Conservation (phyloP, 2,113 vertebrate genomes). For the Cheirogaleus medius region DNA sequence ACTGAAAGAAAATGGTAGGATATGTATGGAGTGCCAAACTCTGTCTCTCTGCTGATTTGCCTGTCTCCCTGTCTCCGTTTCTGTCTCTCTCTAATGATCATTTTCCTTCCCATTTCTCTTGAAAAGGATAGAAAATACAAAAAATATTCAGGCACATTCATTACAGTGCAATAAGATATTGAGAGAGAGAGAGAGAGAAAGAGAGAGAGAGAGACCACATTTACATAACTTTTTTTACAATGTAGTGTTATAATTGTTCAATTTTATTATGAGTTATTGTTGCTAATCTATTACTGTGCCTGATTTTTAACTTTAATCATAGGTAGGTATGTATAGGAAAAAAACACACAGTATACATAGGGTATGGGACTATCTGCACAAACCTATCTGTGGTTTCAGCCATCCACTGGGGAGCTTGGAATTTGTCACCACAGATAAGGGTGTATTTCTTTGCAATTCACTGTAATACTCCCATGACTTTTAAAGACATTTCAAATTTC, state of each 20-base stretch:
- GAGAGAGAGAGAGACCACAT: neutral
- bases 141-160: neutral
- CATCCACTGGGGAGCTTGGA: neutral
- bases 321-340: neutral
- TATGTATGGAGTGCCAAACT: neutral
- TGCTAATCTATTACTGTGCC: neutral
- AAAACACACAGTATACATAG: neutral
- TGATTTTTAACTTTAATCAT: neutral
- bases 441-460: neutral
- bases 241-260: neutral
- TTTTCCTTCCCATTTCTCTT: neutral
- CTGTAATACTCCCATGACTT: neutral
- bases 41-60: neutral
- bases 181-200: neutral
- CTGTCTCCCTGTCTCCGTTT: neutral
- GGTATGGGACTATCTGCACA: neutral
- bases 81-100: neutral
- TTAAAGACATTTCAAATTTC: neutral
- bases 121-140: neutral
- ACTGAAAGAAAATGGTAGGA: neutral
- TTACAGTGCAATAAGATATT: neutral
- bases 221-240: neutral
- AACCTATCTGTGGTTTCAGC: neutral
- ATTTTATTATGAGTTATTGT: neutral
- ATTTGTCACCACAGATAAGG: neutral